Percentiles rank a stretch among this genome's conserved stretches.
Evolutionary conservation across 2,888 invertebrate species (phyloP).

Genomic region (Lochmaea crataegi): DNA sequence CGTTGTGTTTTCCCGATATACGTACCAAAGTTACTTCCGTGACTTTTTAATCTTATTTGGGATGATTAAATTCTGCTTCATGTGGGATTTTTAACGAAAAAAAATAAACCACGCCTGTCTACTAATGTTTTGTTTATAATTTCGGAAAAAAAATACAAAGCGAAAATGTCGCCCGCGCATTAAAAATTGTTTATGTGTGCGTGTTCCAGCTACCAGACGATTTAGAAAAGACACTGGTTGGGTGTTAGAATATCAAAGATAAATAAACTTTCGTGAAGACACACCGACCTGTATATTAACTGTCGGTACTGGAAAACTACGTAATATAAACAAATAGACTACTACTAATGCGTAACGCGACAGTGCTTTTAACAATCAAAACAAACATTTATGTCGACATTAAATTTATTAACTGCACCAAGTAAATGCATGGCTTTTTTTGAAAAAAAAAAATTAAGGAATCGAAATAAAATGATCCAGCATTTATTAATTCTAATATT

Average conservation of each 20-base stretch:
- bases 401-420: conserved; percentile 29
- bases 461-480: no score
- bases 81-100: not conserved
- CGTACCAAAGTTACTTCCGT: not conserved
- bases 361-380: conserved; percentile 63
- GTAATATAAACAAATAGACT: conserved; percentile 58
- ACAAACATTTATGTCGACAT: conserved; percentile 55
- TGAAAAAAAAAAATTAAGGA: not conserved
- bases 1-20: no score
- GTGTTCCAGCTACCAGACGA: conserved; percentile 40
- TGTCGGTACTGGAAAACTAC: conserved; percentile 52
- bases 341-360: conserved; percentile 59
- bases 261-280: conserved; percentile 55
- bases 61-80: not conserved
- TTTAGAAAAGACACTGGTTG: conserved; percentile 45
- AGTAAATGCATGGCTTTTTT: not conserved
- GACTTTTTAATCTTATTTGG: not conserved
- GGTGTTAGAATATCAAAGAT: conserved; percentile 56
- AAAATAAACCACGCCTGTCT: not conserved
- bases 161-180: conserved; percentile 38
- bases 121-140: conserved; percentile 9
- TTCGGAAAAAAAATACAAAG: conserved; percentile 26
- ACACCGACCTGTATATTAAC: conserved; percentile 53
- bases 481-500: no score
- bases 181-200: conserved; percentile 46